Base-by-base conservation (phyloP, 2,797 vertebrate genomes). In the Vespertilio murinus region DNA sequence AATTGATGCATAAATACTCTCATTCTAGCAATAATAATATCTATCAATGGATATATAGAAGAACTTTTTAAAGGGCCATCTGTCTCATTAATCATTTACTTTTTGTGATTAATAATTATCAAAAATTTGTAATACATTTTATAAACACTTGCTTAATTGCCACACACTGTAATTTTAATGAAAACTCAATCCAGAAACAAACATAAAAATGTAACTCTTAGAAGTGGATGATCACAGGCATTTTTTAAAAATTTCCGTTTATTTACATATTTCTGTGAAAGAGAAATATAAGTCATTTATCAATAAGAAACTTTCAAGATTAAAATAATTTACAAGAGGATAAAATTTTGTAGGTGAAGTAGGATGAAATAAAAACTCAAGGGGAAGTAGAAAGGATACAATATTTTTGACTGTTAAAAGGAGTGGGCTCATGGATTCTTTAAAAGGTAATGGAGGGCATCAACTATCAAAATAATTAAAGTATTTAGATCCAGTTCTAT, bases 301-400 rank as follows among this genome's bases (percentile, higher is more conserved):
- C 35, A 64, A 25, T 38, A 40, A 61, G 52, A 77, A 12, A 8
- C n/a, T 64, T 80, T 49, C 67, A 81, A 56, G 35, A 33, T 85
- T 78, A 85, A 91, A 81, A 40, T 70, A 69, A 71, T 67, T 77
- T 94, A 67, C 3, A 3, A 45, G n/a, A 69, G 28, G 8, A 28
- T 85, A 42, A 88, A 64, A 88, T 84, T 77, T 73, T 90, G 2
- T 82, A 23, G 23, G 45, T 28, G 1, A 80, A 45, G 30, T 70
- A 70, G 49, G 89, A 80, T 45, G 75, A 94, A 81, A 79, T 80
- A 85, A 6, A 92, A 87, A 71, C 45, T 49, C 71, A 71, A 94
- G 14, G 49, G 8, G 59, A 86, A 84, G 45, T 14, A 69, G 6
- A 59, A 92, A 49, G 14, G 56, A 86, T 47, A 87, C n/a, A 61